Evolutionary conservation across 2,888 invertebrate species (phyloP).

Genomic region (Siphlonurus alternatus): DNA sequence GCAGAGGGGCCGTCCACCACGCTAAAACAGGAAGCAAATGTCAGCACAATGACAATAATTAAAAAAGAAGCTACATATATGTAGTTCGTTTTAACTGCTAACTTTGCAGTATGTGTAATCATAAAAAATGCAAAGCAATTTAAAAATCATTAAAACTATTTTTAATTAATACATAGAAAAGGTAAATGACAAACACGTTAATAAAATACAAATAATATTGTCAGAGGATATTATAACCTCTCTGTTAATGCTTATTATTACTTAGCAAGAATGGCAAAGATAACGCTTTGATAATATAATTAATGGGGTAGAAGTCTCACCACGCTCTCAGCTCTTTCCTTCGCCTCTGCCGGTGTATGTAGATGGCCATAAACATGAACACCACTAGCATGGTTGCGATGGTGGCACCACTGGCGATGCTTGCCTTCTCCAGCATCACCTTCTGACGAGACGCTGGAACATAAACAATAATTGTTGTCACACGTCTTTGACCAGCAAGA

Average conservation of each 20-base stretch:
- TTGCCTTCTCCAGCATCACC: conserved; percentile 74
- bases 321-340: background rate
- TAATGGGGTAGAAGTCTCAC: no score
- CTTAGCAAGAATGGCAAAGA: no score
- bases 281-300: no score
- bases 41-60: background rate
- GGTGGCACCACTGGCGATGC: conserved; percentile 71
- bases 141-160: no score
- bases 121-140: no score
- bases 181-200: no score
- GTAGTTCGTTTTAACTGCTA: background rate
- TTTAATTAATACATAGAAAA: no score
- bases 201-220: no score
- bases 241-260: no score
- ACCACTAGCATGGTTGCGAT: conserved; percentile 28
- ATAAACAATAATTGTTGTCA: conserved; percentile 8
- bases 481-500: background rate
- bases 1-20: background rate
- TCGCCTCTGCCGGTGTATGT: conserved; percentile 7
- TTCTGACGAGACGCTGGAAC: conserved; percentile 54
- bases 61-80: background rate
- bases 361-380: conserved; percentile 8
- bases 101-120: no score
- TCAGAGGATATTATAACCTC: no score
- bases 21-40: no score